Evolutionary conservation across 2,113 vertebrate species (phyloP).

Genomic region (Axis porcinus): DNA sequence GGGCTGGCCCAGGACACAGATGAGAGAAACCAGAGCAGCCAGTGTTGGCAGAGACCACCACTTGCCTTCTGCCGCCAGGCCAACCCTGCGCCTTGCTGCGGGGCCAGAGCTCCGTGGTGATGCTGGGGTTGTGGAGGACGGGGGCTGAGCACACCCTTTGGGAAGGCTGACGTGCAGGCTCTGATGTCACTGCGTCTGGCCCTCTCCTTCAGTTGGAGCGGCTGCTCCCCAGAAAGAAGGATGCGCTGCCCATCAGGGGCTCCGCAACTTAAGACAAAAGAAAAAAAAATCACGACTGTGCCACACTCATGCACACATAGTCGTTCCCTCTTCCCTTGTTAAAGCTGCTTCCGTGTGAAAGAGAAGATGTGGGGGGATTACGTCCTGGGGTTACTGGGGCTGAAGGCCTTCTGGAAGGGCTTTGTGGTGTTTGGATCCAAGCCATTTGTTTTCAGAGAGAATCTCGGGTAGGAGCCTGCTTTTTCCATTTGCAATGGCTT

Average conservation of each 20-base stretch:
- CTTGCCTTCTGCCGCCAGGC: constrained; percentile 24
- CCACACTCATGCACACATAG: background rate
- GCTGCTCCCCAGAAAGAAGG: constrained; percentile 24
- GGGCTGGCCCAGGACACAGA: constrained; percentile 33
- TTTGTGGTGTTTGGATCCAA: constrained; percentile 52
- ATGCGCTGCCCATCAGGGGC: background rate
- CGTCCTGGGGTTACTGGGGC: background rate
- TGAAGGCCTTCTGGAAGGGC: background rate
- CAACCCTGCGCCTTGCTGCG: background rate
- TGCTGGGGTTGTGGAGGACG: background rate
- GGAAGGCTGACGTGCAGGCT: background rate
- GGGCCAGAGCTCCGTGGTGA: background rate
- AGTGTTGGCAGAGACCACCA: constrained; percentile 30
- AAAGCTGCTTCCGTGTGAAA: constrained; percentile 16
- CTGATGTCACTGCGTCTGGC: background rate
- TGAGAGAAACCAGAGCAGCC: constrained; percentile 38
- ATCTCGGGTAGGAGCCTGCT: constrained; percentile 22
- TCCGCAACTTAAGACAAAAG: constrained; percentile 40
- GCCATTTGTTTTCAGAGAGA: constrained; percentile 64
- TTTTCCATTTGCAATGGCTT: constrained; percentile 69
- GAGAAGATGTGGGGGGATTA: background rate
- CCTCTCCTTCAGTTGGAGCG: background rate
- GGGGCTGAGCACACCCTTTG: background rate
- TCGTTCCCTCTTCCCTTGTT: constrained; percentile 18
- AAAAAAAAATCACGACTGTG: background rate